phyloP scores from a whole-genome alignment of 2,888 invertebrate genomes.

The Malacosoma neustria region DNA sequence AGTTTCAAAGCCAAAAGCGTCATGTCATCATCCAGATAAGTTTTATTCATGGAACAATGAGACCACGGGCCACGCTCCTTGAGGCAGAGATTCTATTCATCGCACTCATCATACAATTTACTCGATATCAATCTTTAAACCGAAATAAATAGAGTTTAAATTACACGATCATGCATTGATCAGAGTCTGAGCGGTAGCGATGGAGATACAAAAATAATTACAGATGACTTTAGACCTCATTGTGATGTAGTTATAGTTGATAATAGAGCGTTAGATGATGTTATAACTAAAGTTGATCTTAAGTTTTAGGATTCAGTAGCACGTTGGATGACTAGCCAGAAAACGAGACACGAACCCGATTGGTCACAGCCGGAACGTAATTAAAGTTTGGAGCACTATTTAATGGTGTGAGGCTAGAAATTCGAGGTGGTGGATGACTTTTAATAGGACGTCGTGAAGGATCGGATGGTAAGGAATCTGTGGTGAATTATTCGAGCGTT shows the following conservation, averaged over 20 bases:
- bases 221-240: constrained; percentile 39
- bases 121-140: constrained; percentile 37
- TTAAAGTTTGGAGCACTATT: constrained; percentile 72
- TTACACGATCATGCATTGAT: constrained; percentile 41
- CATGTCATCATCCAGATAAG: constrained; percentile 67
- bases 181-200: constrained; percentile 38
- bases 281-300: constrained; percentile 19
- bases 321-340: constrained; percentile 71
- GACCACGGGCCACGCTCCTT: constrained; percentile 60
- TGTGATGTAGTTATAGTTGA: constrained; percentile 30
- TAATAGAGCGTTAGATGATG: constrained; percentile 17
- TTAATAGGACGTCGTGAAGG: constrained; percentile 69
- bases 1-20: constrained; percentile 65
- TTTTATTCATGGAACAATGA: constrained; percentile 66
- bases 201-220: constrained; percentile 25
- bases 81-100: constrained; percentile 31
- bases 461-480: constrained; percentile 57
- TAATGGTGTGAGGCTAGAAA: constrained; percentile 68
- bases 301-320: constrained; percentile 63
- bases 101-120: constrained; percentile 16
- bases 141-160: constrained; percentile 49
- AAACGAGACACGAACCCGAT: constrained; percentile 71
- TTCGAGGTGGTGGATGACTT: constrained; percentile 68
- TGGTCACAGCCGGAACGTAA: constrained; percentile 73
- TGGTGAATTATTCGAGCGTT: constrained; percentile 42